phyloP scores from a whole-genome alignment of 2,888 invertebrate genomes.

The Lasioglossum zephyrum region DNA sequence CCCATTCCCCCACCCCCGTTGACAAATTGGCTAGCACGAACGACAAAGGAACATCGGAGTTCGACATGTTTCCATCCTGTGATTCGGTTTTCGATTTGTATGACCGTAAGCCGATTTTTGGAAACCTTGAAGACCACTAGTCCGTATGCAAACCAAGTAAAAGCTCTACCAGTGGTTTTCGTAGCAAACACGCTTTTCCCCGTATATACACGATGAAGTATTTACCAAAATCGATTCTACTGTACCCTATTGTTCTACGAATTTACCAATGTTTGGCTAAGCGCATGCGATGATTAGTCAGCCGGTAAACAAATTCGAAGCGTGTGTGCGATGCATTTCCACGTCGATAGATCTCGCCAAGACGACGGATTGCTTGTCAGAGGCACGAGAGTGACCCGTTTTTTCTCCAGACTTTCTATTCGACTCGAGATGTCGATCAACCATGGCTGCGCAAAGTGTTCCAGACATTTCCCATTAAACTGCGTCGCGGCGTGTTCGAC shows the following conservation, averaged over 20 bases:
- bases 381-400: not conserved
- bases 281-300: not conserved
- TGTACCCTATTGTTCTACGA: not conserved
- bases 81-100: slow-evolving; percentile 7
- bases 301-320: not conserved
- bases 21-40: slow-evolving; percentile 43
- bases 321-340: not conserved
- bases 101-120: not conserved
- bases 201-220: no score
- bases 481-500: not conserved
- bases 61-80: slow-evolving; percentile 6
- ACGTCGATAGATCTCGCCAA: not conserved
- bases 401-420: not conserved
- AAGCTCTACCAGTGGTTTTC: not conserved
- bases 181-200: no score
- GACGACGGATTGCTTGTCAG: slow-evolving; percentile 9
- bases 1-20: not conserved
- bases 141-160: not conserved
- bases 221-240: not conserved
- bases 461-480: not conserved
- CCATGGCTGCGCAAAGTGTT: not conserved
- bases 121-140: not conserved
- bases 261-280: not conserved
- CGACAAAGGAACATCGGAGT: slow-evolving; percentile 35
- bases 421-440: not conserved